Percentiles rank a stretch among this genome's conserved stretches.
These are phyloP conservation scores for Eupeodes corollae DNA, from an alignment of 1,140 invertebrate genomes.

Conservation along the genomic window DNA sequence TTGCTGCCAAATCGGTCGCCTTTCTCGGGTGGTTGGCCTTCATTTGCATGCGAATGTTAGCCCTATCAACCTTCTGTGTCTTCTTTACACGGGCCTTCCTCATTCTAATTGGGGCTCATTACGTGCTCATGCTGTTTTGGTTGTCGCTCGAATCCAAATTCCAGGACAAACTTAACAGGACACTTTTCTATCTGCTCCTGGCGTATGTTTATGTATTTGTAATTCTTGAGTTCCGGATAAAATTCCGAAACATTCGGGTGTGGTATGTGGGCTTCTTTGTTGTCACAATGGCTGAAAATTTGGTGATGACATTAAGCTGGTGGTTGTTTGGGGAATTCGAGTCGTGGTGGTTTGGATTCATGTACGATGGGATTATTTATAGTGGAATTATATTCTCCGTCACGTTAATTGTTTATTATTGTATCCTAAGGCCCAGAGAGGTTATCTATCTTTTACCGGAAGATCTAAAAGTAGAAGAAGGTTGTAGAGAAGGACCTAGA, in stretches of 20 bases:
- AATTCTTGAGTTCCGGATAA: slow-evolving; percentile 61
- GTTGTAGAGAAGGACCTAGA: too few relatives aligned
- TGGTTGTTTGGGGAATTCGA: slow-evolving; percentile 46
- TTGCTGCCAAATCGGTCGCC: slow-evolving; percentile 49
- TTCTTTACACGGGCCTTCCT: slow-evolving; percentile 50
- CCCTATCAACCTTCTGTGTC: slow-evolving; percentile 55
- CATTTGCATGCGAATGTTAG: slow-evolving; percentile 51
- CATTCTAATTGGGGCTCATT: slow-evolving; percentile 46
- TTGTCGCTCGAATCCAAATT: slow-evolving; percentile 47
- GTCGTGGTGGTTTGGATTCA: slow-evolving; percentile 47
- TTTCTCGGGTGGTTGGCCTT: slow-evolving; percentile 63
- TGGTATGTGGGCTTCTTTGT: slow-evolving; percentile 54
- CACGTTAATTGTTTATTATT: slow-evolving; percentile 44
- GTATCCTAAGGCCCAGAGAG: slow-evolving; percentile 43
- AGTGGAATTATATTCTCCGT: slow-evolving; percentile 39
- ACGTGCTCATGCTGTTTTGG: slow-evolving; percentile 45
- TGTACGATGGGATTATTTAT: slow-evolving; percentile 41
- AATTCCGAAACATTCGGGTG: slow-evolving; percentile 53
- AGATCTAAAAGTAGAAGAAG: too few relatives aligned
- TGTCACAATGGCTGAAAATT: slow-evolving; percentile 52
- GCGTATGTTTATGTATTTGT: slow-evolving; percentile 60
- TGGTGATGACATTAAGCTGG: slow-evolving; percentile 52
- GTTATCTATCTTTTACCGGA: slow-evolving; percentile 36
- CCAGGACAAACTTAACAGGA: slow-evolving; percentile 40
- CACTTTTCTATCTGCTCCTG: slow-evolving; percentile 49